A percentile compares a stretch with the other conserved stretches of the same genome.
phyloP scores from a whole-genome alignment of 2,113 vertebrate genomes.

The Oryzias curvinotus region DNA sequence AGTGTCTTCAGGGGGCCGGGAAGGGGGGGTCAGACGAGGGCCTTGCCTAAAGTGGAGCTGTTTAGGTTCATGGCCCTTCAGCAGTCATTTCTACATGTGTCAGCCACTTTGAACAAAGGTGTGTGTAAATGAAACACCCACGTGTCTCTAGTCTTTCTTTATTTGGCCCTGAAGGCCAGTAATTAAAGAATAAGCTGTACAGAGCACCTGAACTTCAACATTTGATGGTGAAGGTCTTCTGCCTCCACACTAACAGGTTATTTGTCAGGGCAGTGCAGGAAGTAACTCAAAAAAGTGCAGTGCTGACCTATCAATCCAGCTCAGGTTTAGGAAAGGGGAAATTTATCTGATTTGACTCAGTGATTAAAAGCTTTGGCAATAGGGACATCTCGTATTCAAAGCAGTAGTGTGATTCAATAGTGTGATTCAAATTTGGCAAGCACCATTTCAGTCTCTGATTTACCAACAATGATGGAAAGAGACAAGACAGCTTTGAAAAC shows the following conservation, averaged over 20 bases:
- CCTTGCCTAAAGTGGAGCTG: not conserved
- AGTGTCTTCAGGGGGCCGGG: constrained; percentile 28
- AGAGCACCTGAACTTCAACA: not conserved
- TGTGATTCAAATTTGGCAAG: no score
- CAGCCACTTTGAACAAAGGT: constrained; percentile 16
- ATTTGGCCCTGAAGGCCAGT: constrained; percentile 13
- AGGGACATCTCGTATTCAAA: no score
- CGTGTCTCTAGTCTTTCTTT: constrained; percentile 12
- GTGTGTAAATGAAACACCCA: constrained; percentile 30
- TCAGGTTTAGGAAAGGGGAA: not conserved
- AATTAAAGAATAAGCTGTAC: constrained; percentile 25
- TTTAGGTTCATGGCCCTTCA: constrained; percentile 26
- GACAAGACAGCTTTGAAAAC: no score
- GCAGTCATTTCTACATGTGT: constrained; percentile 26
- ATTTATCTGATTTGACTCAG: not conserved
- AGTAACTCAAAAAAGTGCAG: not conserved
- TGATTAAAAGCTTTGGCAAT: no score
- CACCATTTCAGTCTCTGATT: no score
- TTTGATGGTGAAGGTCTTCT: not conserved
- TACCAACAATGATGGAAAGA: no score
- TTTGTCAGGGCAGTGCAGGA: not conserved
- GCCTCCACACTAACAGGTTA: not conserved
- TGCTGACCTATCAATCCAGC: not conserved
- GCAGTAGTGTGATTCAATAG: no score
- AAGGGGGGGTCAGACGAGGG: not conserved